Conservation (phyloP, 2,113 vertebrate species). For the Seriola rivoliana region DNA sequence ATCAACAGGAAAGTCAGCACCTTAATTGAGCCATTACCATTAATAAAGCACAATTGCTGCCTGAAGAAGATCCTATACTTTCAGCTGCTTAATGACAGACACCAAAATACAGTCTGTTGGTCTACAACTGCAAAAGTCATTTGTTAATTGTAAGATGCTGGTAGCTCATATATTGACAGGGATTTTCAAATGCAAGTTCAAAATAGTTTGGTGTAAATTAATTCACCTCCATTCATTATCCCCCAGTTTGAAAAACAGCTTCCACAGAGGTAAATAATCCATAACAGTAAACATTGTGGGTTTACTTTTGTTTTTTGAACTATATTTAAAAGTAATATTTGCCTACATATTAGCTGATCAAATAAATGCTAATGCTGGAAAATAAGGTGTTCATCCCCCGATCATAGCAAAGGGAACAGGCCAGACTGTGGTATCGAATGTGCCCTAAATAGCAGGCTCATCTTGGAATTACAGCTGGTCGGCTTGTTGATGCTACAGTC, state of each 20-base stretch:
- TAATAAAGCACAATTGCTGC: background rate
- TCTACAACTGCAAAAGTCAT: background rate
- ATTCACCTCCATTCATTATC: background rate
- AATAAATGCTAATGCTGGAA: background rate
- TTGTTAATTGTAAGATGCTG: background rate
- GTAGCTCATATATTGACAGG: background rate
- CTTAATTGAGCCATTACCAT: background rate
- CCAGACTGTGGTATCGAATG: constrained; percentile 16
- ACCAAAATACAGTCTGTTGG: background rate
- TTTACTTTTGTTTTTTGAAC: no score
- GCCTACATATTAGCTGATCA: background rate
- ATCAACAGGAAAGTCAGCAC: background rate
- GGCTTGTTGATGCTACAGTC: constrained; percentile 20
- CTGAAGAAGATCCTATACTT: background rate
- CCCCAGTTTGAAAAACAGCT: background rate
- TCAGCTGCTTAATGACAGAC: background rate
- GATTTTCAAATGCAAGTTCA: background rate
- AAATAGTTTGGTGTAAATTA: background rate
- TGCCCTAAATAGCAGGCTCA: constrained; percentile 32
- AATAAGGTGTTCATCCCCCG: background rate
- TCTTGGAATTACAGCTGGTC: constrained; percentile 36
- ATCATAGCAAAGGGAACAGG: background rate
- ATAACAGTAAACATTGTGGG: background rate
- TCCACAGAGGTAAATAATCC: background rate
- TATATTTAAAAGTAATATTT: no score